Conservation (phyloP, 1,140 invertebrate species). For the Colletes gigas region DNA sequence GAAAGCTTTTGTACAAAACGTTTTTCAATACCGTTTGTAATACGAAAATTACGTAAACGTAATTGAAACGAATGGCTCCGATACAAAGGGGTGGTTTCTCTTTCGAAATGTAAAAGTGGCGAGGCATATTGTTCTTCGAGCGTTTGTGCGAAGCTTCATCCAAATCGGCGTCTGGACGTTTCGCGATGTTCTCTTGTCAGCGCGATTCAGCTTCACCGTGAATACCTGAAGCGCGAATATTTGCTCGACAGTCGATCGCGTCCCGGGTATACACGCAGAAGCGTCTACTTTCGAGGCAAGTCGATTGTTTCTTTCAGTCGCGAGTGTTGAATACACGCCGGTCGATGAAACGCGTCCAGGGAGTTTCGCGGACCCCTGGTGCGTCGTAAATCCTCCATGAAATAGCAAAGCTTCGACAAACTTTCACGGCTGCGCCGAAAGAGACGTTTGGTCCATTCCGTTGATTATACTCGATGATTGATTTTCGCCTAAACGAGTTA, state of each 20-base stretch:
- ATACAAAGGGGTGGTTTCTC: too few species aligned
- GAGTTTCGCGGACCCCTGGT: background rate
- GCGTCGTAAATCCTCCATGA: slow-evolving; percentile 1
- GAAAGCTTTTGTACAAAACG: too few species aligned
- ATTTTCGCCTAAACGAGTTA: background rate
- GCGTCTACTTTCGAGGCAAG: background rate
- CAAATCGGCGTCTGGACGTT: too few species aligned
- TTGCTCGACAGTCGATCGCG: background rate
- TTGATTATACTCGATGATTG: background rate
- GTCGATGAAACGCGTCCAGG: background rate
- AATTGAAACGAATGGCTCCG: too few species aligned
- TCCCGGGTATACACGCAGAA: too few species aligned
- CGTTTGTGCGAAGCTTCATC: too few species aligned
- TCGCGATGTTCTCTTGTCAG: too few species aligned
- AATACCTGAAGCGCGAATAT: background rate
- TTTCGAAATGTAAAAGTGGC: too few species aligned
- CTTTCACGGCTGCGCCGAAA: background rate
- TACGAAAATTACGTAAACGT: too few species aligned
- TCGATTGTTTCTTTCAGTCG: background rate
- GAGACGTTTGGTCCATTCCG: background rate
- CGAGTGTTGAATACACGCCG: background rate
- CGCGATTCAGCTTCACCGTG: too few species aligned
- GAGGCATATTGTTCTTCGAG: too few species aligned
- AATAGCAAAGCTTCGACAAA: background rate
- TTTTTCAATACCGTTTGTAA: too few species aligned